Conservation (phyloP, 2,113 vertebrate species). For the Macquaria ambigua region DNA sequence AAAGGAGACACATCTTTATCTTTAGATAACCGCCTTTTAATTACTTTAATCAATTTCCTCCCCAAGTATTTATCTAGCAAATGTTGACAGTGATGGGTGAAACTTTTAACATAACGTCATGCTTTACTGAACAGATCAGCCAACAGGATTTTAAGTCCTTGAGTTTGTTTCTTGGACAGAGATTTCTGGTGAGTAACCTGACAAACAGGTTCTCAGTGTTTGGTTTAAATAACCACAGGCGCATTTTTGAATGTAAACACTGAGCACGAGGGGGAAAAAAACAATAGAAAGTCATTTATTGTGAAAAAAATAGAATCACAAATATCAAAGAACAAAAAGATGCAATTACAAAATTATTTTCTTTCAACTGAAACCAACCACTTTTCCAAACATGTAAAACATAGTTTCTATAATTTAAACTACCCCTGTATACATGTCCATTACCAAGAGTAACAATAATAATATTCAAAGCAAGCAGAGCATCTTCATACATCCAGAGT, state of each 20-base stretch:
- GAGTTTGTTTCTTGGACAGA: conserved; percentile 24
- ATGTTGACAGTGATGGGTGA: background rate
- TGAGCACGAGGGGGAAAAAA: background rate
- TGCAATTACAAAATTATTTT: background rate
- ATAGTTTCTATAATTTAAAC: background rate
- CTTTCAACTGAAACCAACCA: background rate
- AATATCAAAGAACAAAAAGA: conserved; percentile 1
- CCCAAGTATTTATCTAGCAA: background rate
- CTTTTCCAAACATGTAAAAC: conserved; percentile 5
- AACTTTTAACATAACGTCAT: background rate
- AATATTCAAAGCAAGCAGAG: conserved; percentile 1
- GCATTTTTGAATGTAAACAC: conserved; percentile 16
- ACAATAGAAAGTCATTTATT: conserved; percentile 37
- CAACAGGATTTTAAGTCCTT: background rate
- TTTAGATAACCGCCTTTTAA: background rate
- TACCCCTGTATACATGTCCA: background rate
- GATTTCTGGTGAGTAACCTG: conserved; percentile 30
- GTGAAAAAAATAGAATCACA: background rate
- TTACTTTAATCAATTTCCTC: background rate
- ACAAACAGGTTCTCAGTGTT: conserved; percentile 63
- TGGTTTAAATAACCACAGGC: background rate
- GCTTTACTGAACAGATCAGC: background rate
- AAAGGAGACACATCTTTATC: too few species aligned
- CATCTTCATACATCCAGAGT: conserved; percentile 11
- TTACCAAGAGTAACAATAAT: background rate